Base-by-base conservation (phyloP, 2,888 invertebrate genomes). In the Malacosoma neustria region DNA sequence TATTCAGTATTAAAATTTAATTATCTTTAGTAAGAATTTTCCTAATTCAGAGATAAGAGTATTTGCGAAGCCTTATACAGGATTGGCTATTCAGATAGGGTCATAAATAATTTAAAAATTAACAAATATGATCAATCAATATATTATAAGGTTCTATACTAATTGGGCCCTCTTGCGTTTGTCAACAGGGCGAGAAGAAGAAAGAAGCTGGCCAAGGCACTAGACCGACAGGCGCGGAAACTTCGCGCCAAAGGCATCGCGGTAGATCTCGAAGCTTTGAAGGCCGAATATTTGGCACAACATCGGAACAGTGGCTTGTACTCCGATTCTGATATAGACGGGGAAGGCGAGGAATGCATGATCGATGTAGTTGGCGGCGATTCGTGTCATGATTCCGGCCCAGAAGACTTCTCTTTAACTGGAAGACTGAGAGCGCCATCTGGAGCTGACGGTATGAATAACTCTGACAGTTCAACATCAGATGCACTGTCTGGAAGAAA, bases 211-310 rank as follows among this genome's bases (percentile, higher is more conserved):
- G 91, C 94, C 63, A 98, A 98, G 80, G 94, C 95, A 45, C 88
- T 97, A 54, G 96, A 97, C 70, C 88, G 96, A 38, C 96, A 96
- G 77, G 97, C 97, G 54, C 89, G 96, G 53, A 97, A 98, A 70
- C 88, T 98, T 42, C 91, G 96, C 39, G 94, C 94, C 35, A 96
- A 96, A 74, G 96, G 96, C 52, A 95, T 96, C 59, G 91, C 93
- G 11, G 96, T 96, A 13, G 95, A 96, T 72, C 77, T 96, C 44
- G 93, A 95, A 57, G 93, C 95, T 2, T 81, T 96, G 35, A 92
- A 93, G 56, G 88, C 93, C 33, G 96, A 96, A 70, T 95, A 95
- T 87, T 89, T 96, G 56, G 91, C 93, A 7, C 94, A 94, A 71
- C 91, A 92, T 54, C 88, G 91, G 48, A 88, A 89, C 50, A 88